Evolutionary conservation across 2,797 vertebrate species (phyloP).

Genomic region (Labroides dimidiatus): DNA sequence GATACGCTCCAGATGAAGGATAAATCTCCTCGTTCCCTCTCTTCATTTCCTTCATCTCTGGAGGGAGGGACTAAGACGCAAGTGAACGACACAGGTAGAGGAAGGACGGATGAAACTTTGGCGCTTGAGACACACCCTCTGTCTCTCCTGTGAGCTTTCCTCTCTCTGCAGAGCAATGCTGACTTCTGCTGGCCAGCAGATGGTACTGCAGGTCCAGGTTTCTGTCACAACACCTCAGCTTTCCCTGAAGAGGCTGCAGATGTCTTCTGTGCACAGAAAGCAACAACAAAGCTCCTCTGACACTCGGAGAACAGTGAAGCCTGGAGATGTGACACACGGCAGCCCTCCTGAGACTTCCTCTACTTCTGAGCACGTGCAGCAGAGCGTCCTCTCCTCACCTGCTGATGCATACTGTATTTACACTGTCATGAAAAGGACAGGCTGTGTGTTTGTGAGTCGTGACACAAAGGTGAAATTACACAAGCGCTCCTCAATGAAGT

Average conservation of each 20-base stretch:
- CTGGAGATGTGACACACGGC: neutral
- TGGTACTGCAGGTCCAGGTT: constrained; percentile 32
- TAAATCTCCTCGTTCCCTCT: too few relatives aligned
- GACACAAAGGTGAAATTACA: constrained; percentile 18
- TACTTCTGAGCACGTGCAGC: neutral
- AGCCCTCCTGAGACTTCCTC: neutral
- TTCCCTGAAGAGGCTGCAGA: neutral
- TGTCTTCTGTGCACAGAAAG: neutral
- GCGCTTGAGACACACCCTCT: too few relatives aligned
- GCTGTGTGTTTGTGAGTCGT: constrained; percentile 5
- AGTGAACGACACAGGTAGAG: too few relatives aligned
- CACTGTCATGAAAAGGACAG: neutral
- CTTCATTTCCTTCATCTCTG: too few relatives aligned
- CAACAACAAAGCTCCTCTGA: constrained; percentile 11
- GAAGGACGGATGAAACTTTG: too few relatives aligned
- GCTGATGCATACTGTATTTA: neutral
- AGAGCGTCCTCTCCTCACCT: neutral
- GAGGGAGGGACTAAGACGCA: too few relatives aligned
- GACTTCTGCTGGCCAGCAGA: constrained; percentile 57
- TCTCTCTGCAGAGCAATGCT: constrained; percentile 40
- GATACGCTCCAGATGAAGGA: too few relatives aligned
- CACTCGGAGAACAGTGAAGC: neutral
- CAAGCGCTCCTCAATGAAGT: neutral
- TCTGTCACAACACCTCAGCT: neutral
- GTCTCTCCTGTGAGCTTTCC: neutral